Evolutionary conservation across 2,113 vertebrate species (phyloP).

Genomic region (Mastomys coucha): DNA sequence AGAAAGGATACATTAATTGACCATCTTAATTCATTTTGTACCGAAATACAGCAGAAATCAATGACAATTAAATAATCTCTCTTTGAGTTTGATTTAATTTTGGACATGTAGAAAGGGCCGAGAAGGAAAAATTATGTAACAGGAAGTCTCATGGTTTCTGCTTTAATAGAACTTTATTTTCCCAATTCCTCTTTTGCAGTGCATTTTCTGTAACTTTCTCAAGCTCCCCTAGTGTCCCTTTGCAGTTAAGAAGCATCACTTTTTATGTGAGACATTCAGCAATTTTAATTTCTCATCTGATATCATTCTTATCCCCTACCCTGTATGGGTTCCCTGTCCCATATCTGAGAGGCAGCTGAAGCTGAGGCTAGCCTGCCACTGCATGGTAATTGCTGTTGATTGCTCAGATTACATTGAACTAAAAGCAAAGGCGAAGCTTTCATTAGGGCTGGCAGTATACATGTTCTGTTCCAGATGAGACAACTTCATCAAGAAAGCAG

Average conservation of each 20-base stretch:
- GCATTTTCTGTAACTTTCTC: not conserved
- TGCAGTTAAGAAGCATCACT: not conserved
- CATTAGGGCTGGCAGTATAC: conserved; percentile 79
- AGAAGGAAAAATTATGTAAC: not conserved
- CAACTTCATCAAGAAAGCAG: conserved; percentile 79
- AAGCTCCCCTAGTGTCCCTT: not conserved
- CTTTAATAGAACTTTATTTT: not conserved
- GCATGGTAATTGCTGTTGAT: conserved; percentile 20
- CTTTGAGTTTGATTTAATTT: conserved; percentile 41
- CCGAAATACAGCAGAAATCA: not conserved
- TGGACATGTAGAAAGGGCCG: not conserved
- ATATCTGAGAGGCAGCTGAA: not conserved
- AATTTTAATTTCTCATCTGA: not conserved
- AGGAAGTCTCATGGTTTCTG: not conserved
- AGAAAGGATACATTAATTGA: not conserved
- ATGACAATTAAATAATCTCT: conserved; percentile 41
- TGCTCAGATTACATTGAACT: conserved; percentile 74
- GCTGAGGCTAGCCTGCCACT: not conserved
- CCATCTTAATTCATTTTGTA: not conserved
- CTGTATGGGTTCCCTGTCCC: not conserved
- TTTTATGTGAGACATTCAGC: accelerated
- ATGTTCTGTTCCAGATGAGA: conserved; percentile 76
- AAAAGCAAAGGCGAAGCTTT: conserved; percentile 71
- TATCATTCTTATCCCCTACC: not conserved
- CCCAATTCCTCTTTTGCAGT: accelerated